Evolutionary conservation across 2,113 vertebrate genomes (phyloP).

Genomic region (Crotalus horridus): DNA sequence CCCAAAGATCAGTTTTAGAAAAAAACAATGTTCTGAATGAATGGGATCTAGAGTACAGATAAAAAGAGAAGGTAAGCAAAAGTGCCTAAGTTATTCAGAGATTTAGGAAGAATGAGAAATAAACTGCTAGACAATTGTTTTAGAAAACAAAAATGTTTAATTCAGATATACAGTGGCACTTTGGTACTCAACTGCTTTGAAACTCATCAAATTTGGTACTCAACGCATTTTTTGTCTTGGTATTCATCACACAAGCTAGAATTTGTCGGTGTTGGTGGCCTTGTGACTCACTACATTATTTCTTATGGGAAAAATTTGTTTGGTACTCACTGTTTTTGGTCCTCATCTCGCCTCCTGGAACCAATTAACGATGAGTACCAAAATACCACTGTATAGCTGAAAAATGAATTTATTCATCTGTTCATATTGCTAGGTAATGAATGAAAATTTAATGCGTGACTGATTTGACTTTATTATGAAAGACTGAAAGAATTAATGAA

Average conservation of each 20-base stretch:
- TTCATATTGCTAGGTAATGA: not conserved
- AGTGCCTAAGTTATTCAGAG: not conserved
- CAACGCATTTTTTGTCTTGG: not conserved
- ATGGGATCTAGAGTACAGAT: not conserved
- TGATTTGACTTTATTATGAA: not conserved
- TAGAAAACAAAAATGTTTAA: not conserved
- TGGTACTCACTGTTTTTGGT: not conserved
- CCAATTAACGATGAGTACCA: not conserved
- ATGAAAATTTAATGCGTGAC: not conserved
- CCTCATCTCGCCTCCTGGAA: not conserved
- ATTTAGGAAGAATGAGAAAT: not conserved
- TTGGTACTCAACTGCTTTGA: not conserved
- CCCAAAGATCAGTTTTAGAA: not conserved
- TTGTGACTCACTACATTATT: not conserved
- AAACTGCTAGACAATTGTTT: not conserved
- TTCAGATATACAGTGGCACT: not conserved
- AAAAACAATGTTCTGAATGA: not conserved
- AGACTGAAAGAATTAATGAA: not conserved
- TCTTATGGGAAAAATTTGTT: not conserved
- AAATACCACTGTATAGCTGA: not conserved
- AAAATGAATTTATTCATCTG: not conserved
- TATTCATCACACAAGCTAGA: not conserved
- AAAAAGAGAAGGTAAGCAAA: not conserved
- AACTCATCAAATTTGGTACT: not conserved
- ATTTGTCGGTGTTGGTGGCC: not conserved